Conservation (phyloP, 2,888 invertebrate species). For the Ophonus ardosiacus region DNA sequence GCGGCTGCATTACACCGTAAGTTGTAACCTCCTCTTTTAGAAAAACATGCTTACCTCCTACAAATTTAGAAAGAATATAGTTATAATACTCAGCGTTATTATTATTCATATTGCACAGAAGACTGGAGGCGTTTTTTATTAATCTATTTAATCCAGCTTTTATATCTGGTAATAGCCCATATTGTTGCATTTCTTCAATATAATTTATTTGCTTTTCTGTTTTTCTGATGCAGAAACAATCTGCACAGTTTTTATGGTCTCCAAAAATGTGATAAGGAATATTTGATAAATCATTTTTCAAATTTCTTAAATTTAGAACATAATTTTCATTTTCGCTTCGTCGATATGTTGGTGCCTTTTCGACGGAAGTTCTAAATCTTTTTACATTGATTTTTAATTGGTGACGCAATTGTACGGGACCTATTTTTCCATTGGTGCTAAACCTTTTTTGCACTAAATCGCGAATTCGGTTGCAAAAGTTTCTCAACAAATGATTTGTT, state of each 20-base stretch:
- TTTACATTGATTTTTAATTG: neutral
- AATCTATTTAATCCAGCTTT: neutral
- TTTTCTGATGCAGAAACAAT: neutral
- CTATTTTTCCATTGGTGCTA: neutral
- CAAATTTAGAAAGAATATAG: neutral
- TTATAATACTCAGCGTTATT: conserved; percentile 1
- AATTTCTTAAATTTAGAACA: neutral
- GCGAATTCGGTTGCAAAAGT: neutral
- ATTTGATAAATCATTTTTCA: neutral
- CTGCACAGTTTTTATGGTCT: neutral
- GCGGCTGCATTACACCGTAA: conserved; percentile 7
- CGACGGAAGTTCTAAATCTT: too few species aligned
- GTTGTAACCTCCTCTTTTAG: conserved; percentile 7
- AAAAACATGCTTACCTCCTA: conserved; percentile 3
- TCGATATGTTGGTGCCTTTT: too few species aligned
- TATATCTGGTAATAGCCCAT: neutral
- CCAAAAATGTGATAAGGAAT: neutral
- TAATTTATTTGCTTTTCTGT: neutral
- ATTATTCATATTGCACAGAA: neutral
- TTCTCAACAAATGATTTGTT: neutral
- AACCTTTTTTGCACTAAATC: neutral
- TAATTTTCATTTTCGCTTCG: neutral
- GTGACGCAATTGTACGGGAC: neutral
- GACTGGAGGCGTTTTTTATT: neutral
- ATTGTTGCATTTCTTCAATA: neutral